phyloP scores from a whole-genome alignment of 2,888 invertebrate genomes.

The Drosophila limbata region DNA sequence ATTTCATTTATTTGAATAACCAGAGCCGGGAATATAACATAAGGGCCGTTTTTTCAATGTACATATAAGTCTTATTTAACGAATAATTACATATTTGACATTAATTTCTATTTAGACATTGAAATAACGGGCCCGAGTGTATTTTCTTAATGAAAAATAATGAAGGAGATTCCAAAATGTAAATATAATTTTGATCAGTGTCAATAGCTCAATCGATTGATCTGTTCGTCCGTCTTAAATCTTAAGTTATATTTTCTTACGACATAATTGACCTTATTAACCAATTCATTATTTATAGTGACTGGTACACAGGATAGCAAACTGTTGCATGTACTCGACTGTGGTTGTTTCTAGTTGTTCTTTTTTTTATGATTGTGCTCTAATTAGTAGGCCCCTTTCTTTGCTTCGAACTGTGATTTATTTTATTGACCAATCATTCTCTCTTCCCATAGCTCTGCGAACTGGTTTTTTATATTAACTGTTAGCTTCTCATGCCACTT shows the following conservation, averaged over 20 bases:
- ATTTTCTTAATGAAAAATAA: background rate
- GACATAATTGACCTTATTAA: too few species aligned
- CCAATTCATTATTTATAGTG: too few species aligned
- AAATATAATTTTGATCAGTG: too few species aligned
- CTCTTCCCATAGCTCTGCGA: background rate
- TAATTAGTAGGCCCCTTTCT: slow-evolving; percentile 36
- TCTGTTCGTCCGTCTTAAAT: too few species aligned
- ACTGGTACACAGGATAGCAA: background rate
- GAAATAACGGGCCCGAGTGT: too few species aligned
- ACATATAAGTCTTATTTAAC: too few species aligned
- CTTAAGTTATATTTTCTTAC: too few species aligned
- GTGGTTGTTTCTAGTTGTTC: background rate
- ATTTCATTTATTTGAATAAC: background rate
- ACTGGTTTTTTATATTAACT: slow-evolving; percentile 29
- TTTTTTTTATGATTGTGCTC: slow-evolving; percentile 47
- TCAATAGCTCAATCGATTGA: too few species aligned
- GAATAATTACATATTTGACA: too few species aligned
- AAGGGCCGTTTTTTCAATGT: too few species aligned
- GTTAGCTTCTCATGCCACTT: slow-evolving; percentile 17
- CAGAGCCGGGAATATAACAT: background rate
- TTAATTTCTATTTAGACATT: too few species aligned
- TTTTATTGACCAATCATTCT: slow-evolving; percentile 20
- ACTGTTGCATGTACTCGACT: background rate
- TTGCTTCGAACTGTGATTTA: slow-evolving; percentile 25
- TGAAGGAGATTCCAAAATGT: too few species aligned